These are phyloP conservation scores for Anorthoa munda DNA, from an alignment of 2,888 invertebrate species.

Conservation along the genomic window DNA sequence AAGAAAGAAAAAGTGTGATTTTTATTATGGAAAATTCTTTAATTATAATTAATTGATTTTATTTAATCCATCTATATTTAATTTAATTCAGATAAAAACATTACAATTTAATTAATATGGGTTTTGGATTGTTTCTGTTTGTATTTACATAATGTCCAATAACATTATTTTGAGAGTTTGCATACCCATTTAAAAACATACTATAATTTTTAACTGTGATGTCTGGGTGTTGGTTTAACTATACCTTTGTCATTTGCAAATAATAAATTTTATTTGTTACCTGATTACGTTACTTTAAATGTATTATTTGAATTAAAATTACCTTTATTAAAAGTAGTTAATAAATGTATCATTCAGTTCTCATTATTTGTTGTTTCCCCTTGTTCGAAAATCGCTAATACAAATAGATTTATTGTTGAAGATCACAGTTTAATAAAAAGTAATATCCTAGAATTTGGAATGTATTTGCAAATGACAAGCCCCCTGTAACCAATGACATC, in stretches of 20 bases:
- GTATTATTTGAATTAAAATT: neutral
- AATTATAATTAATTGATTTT: neutral
- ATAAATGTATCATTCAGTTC: neutral
- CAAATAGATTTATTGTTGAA: neutral
- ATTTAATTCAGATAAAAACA: conserved; percentile 50
- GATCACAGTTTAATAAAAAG: neutral
- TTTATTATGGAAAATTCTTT: neutral
- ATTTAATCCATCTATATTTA: neutral
- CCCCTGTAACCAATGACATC: conserved; percentile 84
- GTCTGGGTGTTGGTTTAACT: conserved; percentile 87
- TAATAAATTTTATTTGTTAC: conserved; percentile 56
- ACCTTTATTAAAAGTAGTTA: neutral
- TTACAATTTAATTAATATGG: conserved; percentile 55
- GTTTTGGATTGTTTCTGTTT: conserved; percentile 54
- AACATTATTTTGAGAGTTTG: conserved; percentile 68
- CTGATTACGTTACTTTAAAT: neutral
- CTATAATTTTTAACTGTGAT: conserved; percentile 82
- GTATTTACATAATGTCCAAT: conserved; percentile 59
- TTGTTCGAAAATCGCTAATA: neutral
- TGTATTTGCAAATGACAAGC: conserved; percentile 83
- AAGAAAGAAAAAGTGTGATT: no score
- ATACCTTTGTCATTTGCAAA: conserved; percentile 82
- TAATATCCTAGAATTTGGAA: conserved; percentile 20
- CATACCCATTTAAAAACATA: conserved; percentile 64
- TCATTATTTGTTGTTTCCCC: neutral